phyloP scores from a whole-genome alignment of 2,797 vertebrate species.

The Melanotaenia parkinsoni region DNA sequence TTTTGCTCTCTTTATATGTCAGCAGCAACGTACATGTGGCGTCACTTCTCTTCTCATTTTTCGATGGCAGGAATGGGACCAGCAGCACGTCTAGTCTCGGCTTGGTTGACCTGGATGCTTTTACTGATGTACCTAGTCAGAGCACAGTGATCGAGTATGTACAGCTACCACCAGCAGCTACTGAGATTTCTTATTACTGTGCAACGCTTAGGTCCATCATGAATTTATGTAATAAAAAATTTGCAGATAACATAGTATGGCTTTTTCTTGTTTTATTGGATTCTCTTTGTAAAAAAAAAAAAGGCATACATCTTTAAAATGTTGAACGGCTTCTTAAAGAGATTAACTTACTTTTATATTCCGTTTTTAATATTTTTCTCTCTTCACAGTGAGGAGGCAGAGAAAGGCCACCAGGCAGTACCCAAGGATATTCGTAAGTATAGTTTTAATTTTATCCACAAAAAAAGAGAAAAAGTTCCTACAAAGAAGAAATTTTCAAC shows the following conservation, averaged over 20 bases:
- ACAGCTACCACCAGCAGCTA: constrained; percentile 8
- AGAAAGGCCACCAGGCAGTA: constrained; percentile 84
- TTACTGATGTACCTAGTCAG: constrained; percentile 88
- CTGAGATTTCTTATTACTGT: constrained; percentile 52
- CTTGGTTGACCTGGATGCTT: constrained; percentile 91
- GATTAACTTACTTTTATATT: constrained; percentile 5
- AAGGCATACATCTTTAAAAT: neutral
- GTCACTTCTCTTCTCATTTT: constrained; percentile 37
- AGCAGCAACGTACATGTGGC: neutral
- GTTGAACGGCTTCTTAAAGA: neutral
- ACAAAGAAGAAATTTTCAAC: neutral
- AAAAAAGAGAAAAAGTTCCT: neutral
- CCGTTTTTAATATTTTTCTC: constrained; percentile 16
- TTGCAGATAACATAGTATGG: constrained; percentile 16
- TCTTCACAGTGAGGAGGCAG: constrained; percentile 85
- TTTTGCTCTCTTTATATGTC: constrained; percentile 56
- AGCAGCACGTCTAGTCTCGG: constrained; percentile 95
- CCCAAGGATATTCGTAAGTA: constrained; percentile 90
- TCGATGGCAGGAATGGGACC: constrained; percentile 91
- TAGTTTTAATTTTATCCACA: constrained; percentile 14
- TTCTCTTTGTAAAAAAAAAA: neutral
- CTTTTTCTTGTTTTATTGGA: constrained; percentile 6
- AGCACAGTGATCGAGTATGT: constrained; percentile 89
- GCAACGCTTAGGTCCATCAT: constrained; percentile 30
- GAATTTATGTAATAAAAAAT: constrained; percentile 59